Evolutionary conservation across 2,888 invertebrate species (phyloP).

Genomic region (Callyntrura guangdongensis): DNA sequence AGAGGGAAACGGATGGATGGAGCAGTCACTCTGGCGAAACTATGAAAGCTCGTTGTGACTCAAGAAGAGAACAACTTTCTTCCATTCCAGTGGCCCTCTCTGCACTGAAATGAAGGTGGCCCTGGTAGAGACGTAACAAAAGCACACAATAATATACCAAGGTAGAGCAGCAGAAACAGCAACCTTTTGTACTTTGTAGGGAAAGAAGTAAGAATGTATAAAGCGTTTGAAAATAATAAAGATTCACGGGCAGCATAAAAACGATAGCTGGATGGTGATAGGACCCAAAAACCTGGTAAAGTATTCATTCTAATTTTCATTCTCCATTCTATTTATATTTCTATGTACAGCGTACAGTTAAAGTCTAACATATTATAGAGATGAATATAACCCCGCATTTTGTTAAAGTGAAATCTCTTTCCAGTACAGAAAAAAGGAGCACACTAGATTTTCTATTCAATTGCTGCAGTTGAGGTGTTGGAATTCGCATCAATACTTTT

Average conservation of each 20-base stretch:
- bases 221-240: background rate
- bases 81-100: background rate
- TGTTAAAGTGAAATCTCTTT: constrained; percentile 69
- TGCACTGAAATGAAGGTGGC: background rate
- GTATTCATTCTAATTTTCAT: constrained; percentile 31
- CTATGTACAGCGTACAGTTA: background rate
- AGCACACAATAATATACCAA: background rate
- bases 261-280: background rate
- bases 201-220: background rate
- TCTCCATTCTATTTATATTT: too few relatives aligned
- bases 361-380: background rate
- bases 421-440: constrained; percentile 22
- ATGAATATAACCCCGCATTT: constrained; percentile 35
- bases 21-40: constrained; percentile 19
- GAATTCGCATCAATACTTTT: constrained; percentile 76
- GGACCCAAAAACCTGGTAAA: background rate
- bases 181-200: background rate
- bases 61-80: background rate
- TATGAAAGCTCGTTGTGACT: background rate
- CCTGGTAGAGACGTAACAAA: too few relatives aligned
- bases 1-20: constrained; percentile 22
- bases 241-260: background rate
- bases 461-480: constrained; percentile 79
- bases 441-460: constrained; percentile 72
- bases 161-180: constrained; percentile 13